Evolutionary conservation across 2,113 vertebrate genomes (phyloP).

Genomic region (Taurulus bubalis): DNA sequence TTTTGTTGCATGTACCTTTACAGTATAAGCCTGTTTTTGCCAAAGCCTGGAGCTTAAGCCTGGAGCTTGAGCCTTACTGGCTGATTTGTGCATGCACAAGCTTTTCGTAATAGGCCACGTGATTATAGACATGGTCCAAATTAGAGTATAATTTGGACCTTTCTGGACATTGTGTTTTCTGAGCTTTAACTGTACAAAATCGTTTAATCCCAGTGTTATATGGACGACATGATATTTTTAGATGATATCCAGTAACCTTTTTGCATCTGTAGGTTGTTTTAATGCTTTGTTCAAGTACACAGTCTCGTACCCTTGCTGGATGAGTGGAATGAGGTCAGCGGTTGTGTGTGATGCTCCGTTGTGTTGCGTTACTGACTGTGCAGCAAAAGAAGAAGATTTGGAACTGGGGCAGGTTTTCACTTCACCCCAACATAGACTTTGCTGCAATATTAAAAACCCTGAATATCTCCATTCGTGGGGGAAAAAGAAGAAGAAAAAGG

Average conservation of each 20-base stretch:
- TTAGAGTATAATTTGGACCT: constrained; percentile 49
- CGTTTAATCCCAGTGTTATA: constrained; percentile 67
- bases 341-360: constrained; percentile 53
- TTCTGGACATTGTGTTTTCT: constrained; percentile 53
- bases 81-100: constrained; percentile 77
- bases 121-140: constrained; percentile 46
- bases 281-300: constrained; percentile 63
- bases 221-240: constrained; percentile 78
- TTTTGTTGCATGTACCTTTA: constrained; percentile 74
- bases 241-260: constrained; percentile 69
- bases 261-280: constrained; percentile 74
- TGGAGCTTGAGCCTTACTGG: constrained; percentile 62
- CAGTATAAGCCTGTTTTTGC: constrained; percentile 69
- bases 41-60: constrained; percentile 67
- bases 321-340: constrained; percentile 55
- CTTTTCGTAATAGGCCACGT: constrained; percentile 53
- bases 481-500: not conserved
- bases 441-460: constrained; percentile 45
- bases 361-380: constrained; percentile 58
- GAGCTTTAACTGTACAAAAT: constrained; percentile 67
- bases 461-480: constrained; percentile 42
- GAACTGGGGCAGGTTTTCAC: constrained; percentile 41
- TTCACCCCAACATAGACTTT: constrained; percentile 34
- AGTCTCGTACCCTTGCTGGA: constrained; percentile 49
- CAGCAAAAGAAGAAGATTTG: constrained; percentile 39